phyloP scores from a whole-genome alignment of 2,797 vertebrate genomes.

The Macroramphosus scolopax region DNA sequence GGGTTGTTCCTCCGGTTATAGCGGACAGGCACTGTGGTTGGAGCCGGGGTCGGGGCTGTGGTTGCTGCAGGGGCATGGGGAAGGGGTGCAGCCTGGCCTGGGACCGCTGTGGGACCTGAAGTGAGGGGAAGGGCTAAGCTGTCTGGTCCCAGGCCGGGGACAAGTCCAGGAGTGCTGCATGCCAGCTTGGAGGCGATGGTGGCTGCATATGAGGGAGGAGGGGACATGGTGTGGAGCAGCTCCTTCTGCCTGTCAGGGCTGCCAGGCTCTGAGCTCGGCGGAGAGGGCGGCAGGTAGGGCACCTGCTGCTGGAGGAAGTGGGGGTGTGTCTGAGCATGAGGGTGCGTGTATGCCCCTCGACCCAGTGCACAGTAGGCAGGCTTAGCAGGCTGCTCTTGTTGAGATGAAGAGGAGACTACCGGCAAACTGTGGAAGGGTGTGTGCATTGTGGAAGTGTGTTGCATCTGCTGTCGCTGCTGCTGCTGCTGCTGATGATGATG shows the following conservation, averaged over 20 bases:
- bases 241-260: conserved; percentile 96
- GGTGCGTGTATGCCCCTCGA: conserved; percentile 77
- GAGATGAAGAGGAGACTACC: too few relatives aligned
- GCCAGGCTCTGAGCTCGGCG: conserved; percentile 94
- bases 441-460: conserved; percentile 83
- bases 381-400: conserved; percentile 85
- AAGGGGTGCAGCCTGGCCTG: conserved; percentile 40
- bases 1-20: conserved; percentile 98
- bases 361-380: conserved; percentile 82
- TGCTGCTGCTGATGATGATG: too few relatives aligned
- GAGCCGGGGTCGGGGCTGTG: conserved; percentile 34
- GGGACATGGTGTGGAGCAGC: conserved; percentile 92
- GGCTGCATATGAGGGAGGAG: conserved; percentile 94
- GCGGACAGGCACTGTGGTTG: conserved; percentile 80
- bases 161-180: conserved; percentile 46
- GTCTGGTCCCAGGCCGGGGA: conserved; percentile 55
- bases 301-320: conserved; percentile 81
- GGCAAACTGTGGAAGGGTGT: conserved; percentile 83
- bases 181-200: conserved; percentile 95
- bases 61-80: conserved; percentile 43
- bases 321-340: conserved; percentile 70
- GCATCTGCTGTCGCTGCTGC: conserved; percentile 72
- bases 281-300: conserved; percentile 94
- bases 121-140: conserved; percentile 45
- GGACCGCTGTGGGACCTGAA: conserved; percentile 33